Percentiles rank a stretch among this genome's conserved stretches.
phyloP scores from a whole-genome alignment of 2,888 invertebrate genomes.

The Bhutanitis thaidina region DNA sequence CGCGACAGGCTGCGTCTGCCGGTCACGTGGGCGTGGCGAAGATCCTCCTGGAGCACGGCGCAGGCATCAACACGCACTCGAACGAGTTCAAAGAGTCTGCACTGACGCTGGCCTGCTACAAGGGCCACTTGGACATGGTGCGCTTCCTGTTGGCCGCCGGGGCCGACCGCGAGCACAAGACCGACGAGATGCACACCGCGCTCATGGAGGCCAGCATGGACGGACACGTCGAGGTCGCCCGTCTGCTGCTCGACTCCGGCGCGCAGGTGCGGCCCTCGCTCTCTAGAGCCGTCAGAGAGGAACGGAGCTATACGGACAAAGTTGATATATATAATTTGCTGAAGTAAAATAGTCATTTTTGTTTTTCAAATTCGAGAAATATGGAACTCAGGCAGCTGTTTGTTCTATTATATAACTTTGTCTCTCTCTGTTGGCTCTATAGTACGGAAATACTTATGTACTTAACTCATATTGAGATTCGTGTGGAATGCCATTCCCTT shows the following conservation, averaged over 20 bases:
- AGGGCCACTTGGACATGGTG: slow-evolving; percentile 98
- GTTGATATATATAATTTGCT: no score
- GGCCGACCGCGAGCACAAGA: slow-evolving; percentile 98
- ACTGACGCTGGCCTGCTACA: slow-evolving; percentile 95
- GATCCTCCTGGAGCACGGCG: slow-evolving; percentile 94
- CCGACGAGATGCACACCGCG: slow-evolving; percentile 99
- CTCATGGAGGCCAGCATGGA: slow-evolving; percentile 99
- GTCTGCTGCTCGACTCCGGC: slow-evolving; percentile 95
- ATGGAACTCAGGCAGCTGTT: no score
- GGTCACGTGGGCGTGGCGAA: slow-evolving; percentile 96
- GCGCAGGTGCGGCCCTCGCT: slow-evolving; percentile 88
- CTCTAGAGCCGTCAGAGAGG: no score
- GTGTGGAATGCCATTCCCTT: no score
- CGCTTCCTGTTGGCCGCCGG: slow-evolving; percentile 96
- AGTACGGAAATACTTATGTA: no score
- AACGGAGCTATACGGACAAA: no score
- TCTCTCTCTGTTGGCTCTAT: no score
- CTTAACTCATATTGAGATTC: no score
- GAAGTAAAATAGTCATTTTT: no score
- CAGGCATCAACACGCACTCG: slow-evolving; percentile 98
- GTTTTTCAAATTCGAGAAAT: no score
- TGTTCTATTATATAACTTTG: no score
- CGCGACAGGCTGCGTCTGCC: slow-evolving; percentile 89
- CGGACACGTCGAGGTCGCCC: slow-evolving; percentile 98
- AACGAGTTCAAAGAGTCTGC: slow-evolving; percentile 99